Evolutionary conservation across 2,888 invertebrate genomes (phyloP), one percentile per base, ranked within the genome.

Genomic region (Alcis repandata): DNA sequence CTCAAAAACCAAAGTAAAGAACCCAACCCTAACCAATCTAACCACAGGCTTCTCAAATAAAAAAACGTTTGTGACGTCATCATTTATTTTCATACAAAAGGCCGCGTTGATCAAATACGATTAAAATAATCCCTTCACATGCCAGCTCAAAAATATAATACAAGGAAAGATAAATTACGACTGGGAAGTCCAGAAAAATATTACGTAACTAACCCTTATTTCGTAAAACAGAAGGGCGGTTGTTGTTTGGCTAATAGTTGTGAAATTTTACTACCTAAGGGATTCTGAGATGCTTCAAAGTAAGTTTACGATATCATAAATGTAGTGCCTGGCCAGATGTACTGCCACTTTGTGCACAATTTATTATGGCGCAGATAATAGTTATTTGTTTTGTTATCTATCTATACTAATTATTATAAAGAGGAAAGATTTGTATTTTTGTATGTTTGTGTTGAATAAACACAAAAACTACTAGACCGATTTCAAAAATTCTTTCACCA

Each of bases 81-180:
- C 15, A 17, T 33, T 43, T 19, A 43, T 43, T 43, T 43, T 11
- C 45, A 45, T 13, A 45, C 3, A 20, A 45, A 22, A 22, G 3
- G 27, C 15, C 9, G 27, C 43, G 33, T 27, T 51, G 59, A 36
- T 20, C 33, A 51, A 59, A 56, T 49, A 49, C 48, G 61, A 61
- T 61, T 56, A 61, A 15, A 41, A 32, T 60, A 53, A 60, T 60
- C 60, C 36, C 20, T 27, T n/a, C 40, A 61, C 49, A 62, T 33
- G 33, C 49, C 17, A 8, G n/a, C 54, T 41, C 41, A 27, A 48
- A 61, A 53, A 48, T 49, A 62, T 56, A 62, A 43, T 9, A 17
- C 1, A n/a, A 49, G 33, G 33, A 62, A 48, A 56, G 40, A 49
- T 48, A 40, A 15, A 38, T 13, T 40, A 9, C n/a, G 1, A 38